phyloP scores from a whole-genome alignment of 2,113 vertebrate genomes.

The Carlito syrichta region DNA sequence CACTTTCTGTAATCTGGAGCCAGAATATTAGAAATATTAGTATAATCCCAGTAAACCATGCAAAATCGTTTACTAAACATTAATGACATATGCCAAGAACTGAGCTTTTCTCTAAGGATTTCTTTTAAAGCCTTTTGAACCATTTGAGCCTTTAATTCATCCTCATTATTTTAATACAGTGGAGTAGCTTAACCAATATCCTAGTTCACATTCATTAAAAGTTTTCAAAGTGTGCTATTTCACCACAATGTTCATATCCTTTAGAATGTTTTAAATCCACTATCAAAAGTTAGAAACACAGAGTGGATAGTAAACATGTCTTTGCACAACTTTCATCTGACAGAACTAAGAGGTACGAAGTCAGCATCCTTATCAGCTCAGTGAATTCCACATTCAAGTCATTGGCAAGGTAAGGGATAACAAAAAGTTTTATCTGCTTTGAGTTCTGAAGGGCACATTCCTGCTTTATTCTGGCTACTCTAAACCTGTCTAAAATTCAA shows the following conservation, averaged over 20 bases:
- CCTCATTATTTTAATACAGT: not conserved
- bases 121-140: not conserved
- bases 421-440: conserved; percentile 37
- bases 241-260: not conserved
- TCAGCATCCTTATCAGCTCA: conserved; percentile 25
- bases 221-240: not conserved
- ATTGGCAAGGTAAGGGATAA: not conserved
- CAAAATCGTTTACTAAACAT: not conserved
- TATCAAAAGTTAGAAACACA: not conserved
- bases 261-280: not conserved
- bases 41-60: not conserved
- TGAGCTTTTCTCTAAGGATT: not conserved
- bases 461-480: not conserved
- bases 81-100: not conserved
- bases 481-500: not conserved
- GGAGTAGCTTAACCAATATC: not conserved
- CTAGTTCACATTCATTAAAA: not conserved
- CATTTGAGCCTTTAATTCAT: not conserved
- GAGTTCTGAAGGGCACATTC: conserved; percentile 40
- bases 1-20: not conserved
- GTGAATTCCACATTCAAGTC: not conserved
- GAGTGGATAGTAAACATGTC: not conserved
- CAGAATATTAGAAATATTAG: not conserved
- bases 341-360: conserved; percentile 33
- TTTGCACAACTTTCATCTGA: conserved; percentile 29